Evolutionary conservation across 1,140 invertebrate species (phyloP).

Genomic region (Leptopilina boulardi): DNA sequence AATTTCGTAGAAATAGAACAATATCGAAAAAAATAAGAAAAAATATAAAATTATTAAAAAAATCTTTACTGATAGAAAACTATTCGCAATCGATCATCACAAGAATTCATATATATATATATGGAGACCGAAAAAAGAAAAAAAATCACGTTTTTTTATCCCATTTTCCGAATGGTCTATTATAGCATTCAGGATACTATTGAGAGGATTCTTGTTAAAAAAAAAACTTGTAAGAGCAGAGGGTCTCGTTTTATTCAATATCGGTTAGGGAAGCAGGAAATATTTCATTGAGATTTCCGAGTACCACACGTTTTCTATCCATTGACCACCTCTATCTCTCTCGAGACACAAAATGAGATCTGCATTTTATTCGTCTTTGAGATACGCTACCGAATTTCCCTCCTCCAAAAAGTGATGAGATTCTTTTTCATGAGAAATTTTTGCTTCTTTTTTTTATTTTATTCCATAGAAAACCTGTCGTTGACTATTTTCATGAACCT

Average conservation of each 20-base stretch:
- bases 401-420: neutral
- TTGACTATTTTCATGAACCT: conserved; percentile 2
- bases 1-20: neutral
- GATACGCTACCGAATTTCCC: conserved; percentile 6
- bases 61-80: no score
- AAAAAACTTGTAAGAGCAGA: neutral
- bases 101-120: no score
- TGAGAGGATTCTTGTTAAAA: neutral
- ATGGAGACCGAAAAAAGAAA: no score
- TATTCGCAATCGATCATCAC: no score
- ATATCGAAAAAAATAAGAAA: no score
- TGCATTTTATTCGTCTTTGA: neutral
- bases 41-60: no score
- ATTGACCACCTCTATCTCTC: neutral
- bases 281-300: neutral
- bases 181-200: neutral
- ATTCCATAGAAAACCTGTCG: neutral
- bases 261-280: neutral
- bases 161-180: no score
- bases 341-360: neutral
- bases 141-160: no score
- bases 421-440: neutral
- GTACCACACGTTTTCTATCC: neutral
- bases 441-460: neutral
- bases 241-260: neutral